Evolutionary conservation across 2,113 vertebrate species (phyloP).

Genomic region (Gallinago paraguaiae): DNA sequence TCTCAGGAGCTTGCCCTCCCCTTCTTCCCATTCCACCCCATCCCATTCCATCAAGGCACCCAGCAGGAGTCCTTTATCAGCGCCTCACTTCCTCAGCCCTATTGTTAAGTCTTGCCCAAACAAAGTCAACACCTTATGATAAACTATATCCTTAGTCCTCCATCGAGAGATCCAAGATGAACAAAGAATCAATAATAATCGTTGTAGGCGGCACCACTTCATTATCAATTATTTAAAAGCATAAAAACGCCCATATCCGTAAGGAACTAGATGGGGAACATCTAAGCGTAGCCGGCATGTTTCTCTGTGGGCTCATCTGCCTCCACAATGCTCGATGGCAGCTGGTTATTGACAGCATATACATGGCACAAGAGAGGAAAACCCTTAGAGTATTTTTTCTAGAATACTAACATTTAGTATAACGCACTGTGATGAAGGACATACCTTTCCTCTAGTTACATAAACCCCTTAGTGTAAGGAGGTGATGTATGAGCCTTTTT

Average conservation of each 20-base stretch:
- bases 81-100: neutral
- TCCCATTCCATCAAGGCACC: neutral
- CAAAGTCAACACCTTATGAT: neutral
- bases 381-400: neutral
- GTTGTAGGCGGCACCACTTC: neutral
- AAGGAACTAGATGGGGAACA: neutral
- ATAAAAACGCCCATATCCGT: neutral
- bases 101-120: neutral
- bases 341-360: neutral
- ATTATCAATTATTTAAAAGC: conserved; percentile 55
- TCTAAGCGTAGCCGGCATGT: neutral
- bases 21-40: neutral
- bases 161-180: neutral
- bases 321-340: neutral
- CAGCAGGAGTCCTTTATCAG: neutral
- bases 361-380: neutral
- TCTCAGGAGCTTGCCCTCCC: neutral
- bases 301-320: conserved; percentile 7
- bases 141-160: neutral
- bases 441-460: conserved; percentile 40
- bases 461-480: conserved; percentile 39
- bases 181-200: neutral
- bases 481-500: conserved; percentile 17
- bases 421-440: neutral
- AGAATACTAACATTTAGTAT: neutral